Conservation (phyloP, 2,113 vertebrate genomes). For the Pachycephala philippinensis region DNA sequence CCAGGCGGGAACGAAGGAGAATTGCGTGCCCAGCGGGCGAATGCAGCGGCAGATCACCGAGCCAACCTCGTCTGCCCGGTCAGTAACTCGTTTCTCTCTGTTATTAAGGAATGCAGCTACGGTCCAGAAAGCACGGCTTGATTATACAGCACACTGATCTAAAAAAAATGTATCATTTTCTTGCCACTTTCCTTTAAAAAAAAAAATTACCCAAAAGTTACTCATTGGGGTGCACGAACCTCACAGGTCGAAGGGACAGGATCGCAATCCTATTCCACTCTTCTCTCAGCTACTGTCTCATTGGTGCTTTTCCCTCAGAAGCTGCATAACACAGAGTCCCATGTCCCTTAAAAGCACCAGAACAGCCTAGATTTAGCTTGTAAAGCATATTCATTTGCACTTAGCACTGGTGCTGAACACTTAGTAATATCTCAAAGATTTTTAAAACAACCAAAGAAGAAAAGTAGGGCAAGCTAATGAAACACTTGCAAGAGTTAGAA, state of each 20-base stretch:
- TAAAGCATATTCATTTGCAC: conserved; percentile 32
- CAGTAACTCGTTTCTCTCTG: conserved; percentile 65
- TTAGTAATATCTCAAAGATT: conserved; percentile 21
- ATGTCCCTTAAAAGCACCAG: neutral
- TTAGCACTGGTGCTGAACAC: neutral
- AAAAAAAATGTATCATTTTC: neutral
- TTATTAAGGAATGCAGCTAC: neutral
- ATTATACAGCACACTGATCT: neutral
- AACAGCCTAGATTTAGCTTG: conserved; percentile 16
- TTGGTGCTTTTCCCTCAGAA: neutral
- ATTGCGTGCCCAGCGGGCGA: conserved; percentile 80
- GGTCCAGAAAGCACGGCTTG: neutral
- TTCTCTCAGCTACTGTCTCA: neutral
- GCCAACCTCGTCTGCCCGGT: conserved; percentile 82
- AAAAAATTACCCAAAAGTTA: neutral
- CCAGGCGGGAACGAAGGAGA: conserved; percentile 78
- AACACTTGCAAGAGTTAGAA: conserved; percentile 30
- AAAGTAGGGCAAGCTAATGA: conserved; percentile 60
- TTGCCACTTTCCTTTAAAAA: neutral
- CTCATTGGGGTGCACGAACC: neutral
- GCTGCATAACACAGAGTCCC: neutral
- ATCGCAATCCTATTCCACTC: neutral
- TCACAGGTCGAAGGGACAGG: neutral
- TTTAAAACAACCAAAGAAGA: neutral
- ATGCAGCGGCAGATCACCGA: conserved; percentile 92